Conservation (phyloP, 2,113 vertebrate species). For the Cavia aperea region DNA sequence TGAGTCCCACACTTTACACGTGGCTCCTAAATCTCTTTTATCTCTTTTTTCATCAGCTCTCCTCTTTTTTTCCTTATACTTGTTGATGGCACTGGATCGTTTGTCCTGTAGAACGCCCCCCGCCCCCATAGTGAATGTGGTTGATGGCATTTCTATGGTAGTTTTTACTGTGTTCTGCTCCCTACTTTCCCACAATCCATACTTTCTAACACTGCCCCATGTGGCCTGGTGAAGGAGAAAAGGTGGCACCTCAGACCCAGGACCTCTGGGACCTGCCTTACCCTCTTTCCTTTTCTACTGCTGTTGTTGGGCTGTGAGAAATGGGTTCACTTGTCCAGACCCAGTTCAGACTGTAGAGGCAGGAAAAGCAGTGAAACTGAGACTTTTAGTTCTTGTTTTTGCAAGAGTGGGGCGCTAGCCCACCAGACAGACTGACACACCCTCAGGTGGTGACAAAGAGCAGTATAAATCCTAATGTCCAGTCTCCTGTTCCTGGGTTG, state of each 20-base stretch:
- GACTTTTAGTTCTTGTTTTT: background rate
- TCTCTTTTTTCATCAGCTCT: background rate
- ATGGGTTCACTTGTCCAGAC: background rate
- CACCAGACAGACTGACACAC: background rate
- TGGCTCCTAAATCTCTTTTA: background rate
- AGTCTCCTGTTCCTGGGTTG: background rate
- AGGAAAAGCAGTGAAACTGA: background rate
- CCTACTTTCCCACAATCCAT: background rate
- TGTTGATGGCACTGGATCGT: background rate
- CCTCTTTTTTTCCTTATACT: background rate
- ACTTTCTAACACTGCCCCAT: background rate
- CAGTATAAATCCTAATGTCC: background rate
- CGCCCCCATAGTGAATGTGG: background rate
- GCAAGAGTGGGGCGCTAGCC: background rate
- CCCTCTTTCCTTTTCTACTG: background rate
- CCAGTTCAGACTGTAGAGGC: background rate
- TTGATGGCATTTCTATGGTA: background rate
- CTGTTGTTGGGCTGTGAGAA: background rate
- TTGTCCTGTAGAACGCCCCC: background rate
- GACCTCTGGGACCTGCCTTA: background rate
- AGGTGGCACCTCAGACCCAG: background rate
- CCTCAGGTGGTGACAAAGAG: background rate
- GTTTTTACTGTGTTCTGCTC: background rate
- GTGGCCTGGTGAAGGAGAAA: background rate
- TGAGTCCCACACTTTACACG: background rate